Evolutionary conservation across 2,888 invertebrate genomes (phyloP).

Genomic region (Lepidochrysops patricia): DNA sequence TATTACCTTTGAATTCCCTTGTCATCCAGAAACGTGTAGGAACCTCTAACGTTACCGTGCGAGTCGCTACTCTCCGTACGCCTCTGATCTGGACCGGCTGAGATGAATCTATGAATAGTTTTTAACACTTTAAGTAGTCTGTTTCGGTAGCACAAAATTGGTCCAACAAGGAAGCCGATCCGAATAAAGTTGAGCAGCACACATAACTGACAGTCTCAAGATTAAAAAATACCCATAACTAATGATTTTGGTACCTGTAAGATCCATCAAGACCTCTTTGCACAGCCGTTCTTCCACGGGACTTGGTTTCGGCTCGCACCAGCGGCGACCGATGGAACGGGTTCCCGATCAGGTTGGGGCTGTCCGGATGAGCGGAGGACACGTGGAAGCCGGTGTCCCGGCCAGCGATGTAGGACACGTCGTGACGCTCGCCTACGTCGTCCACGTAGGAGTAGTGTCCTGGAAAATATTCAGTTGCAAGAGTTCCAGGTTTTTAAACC

Average conservation of each 20-base stretch:
- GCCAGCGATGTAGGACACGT: constrained; percentile 84
- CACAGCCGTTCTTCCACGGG: constrained; percentile 81
- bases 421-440: constrained; percentile 83
- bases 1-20: constrained; percentile 80
- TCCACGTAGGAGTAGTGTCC: constrained; percentile 83
- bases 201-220: too few species aligned
- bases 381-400: constrained; percentile 85
- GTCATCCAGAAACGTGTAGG: constrained; percentile 85
- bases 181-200: too few species aligned
- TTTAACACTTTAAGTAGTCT: too few species aligned
- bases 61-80: constrained; percentile 83
- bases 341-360: constrained; percentile 77
- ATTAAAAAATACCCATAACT: too few species aligned
- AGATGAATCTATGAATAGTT: constrained; percentile 78
- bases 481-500: too few species aligned
- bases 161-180: too few species aligned
- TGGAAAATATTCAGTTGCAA: constrained; percentile 28
- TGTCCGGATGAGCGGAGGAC: constrained; percentile 79
- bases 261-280: constrained; percentile 83
- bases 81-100: constrained; percentile 84
- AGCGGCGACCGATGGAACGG: constrained; percentile 78
- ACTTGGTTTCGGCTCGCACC: constrained; percentile 76
- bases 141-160: too few species aligned
- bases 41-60: constrained; percentile 81
- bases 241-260: constrained; percentile 75